Base-by-base conservation (phyloP, 2,113 vertebrate genomes). In the Halcyon malimbica region DNA sequence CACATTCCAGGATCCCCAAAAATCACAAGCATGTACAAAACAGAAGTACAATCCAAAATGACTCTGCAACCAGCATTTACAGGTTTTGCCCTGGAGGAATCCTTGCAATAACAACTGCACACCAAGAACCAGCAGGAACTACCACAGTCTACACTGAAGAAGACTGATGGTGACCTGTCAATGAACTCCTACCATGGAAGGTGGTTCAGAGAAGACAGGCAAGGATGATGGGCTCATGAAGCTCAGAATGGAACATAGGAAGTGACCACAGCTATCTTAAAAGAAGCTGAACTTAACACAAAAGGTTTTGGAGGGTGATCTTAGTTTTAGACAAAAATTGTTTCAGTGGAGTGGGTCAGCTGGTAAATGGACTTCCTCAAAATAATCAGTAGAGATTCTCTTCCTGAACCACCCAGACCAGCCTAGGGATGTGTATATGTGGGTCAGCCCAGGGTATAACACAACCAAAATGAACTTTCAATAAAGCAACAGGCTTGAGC, bases 361-460 rank as follows among this genome's bases (percentile, higher is more conserved):
- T 75, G 33, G 48, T 21, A 90, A 39, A 75, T 4, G 6, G 17
- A 23, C 24, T 63, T 57, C 20, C 28, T 83, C 56, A 78, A 56
- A 78, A 79, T 44, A 67, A 60, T 21, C 3, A 1, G 17, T 20
- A 65, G 42, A 57, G 20, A 23, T 46, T 31, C 35, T 15, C 62
- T 51, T 51, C 54, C 23, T 28, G 11, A 80, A 46, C 37, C 37
- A 69, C 46, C 20, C 21, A 53, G 33, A 13, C 21, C 48, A 53
- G 21, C 33, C 25, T 0, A 2, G 23, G 7, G 20, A 75, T 41
- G 18, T 4, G 10, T 3, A 4, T 8, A 51, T 4, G 42, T 17
- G 57, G 23, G 31, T 86, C 57, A 48, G 15, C 18, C 25, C 64
- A 48, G 29, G 39, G 18, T 29, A 46, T 23, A n/a, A 74, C 41